Evolutionary conservation across 2,113 vertebrate genomes (phyloP).

Genomic region (Morone saxatilis): DNA sequence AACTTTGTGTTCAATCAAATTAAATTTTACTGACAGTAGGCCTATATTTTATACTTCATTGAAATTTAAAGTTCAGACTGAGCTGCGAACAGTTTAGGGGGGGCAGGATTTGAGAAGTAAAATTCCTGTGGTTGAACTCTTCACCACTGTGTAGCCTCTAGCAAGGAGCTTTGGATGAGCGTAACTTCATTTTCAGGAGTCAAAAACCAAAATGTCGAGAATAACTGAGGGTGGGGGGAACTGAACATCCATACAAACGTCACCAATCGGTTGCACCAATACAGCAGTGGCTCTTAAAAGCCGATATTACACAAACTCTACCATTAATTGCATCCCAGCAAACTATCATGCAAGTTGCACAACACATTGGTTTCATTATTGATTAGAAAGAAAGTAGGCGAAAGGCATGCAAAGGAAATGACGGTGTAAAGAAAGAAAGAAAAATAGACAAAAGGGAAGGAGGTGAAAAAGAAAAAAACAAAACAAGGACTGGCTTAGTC

Average conservation of each 20-base stretch:
- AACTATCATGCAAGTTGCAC: not conserved
- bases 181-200: slow-evolving; percentile 1
- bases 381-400: too few species aligned
- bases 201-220: slow-evolving; percentile 4
- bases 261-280: not conserved
- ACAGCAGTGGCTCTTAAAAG: not conserved
- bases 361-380: not conserved
- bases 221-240: not conserved
- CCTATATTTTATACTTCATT: not conserved
- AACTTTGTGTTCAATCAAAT: not conserved
- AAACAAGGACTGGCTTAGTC: not conserved
- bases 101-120: not conserved
- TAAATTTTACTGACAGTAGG: not conserved
- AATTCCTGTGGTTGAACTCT: not conserved
- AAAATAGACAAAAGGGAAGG: not conserved
- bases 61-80: not conserved
- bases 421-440: not conserved
- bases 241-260: not conserved
- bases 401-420: not conserved
- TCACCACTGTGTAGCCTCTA: not conserved
- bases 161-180: not conserved
- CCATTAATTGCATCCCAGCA: not conserved
- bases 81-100: not conserved
- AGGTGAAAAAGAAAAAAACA: not conserved
- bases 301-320: not conserved